Evolutionary conservation across 1,140 invertebrate genomes (phyloP).

Genomic region (Rhysida immarginata): DNA sequence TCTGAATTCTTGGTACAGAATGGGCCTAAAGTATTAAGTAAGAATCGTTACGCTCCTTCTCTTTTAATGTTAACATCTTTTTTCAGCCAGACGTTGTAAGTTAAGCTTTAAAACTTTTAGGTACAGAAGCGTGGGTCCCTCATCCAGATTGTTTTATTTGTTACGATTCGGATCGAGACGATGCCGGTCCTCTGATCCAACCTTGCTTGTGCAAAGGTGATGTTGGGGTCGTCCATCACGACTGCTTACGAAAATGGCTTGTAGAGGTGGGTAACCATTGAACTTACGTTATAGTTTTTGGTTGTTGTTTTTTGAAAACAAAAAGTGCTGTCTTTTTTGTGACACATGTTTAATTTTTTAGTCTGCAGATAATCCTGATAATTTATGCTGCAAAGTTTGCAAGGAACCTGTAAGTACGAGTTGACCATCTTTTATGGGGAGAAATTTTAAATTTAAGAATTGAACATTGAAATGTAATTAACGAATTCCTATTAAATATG

Average conservation of each 20-base stretch:
- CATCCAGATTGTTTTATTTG: slow-evolving; percentile 77
- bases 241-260: slow-evolving; percentile 77
- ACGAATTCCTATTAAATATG: too few species aligned
- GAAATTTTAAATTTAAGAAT: too few species aligned
- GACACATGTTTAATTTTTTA: slow-evolving; percentile 23
- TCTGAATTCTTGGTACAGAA: slow-evolving; percentile 15
- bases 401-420: slow-evolving; percentile 47
- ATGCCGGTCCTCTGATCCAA: slow-evolving; percentile 62
- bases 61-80: too few species aligned
- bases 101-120: too few species aligned
- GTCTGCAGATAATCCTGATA: slow-evolving; percentile 47
- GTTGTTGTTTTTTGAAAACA: too few species aligned
- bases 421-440: too few species aligned
- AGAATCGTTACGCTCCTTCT: too few species aligned
- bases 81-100: too few species aligned
- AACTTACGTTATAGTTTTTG: slow-evolving; percentile 5
- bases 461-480: too few species aligned
- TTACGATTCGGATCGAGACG: slow-evolving; percentile 62
- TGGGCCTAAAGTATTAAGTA: neutral
- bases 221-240: slow-evolving; percentile 75
- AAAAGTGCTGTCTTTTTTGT: slow-evolving; percentile 2
- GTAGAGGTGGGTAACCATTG: slow-evolving; percentile 36
- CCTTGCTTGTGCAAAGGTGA: slow-evolving; percentile 82
- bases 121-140: too few species aligned
- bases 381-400: slow-evolving; percentile 61